Base-by-base conservation (phyloP, 2,888 invertebrate species). In the Eilema griseolum region DNA sequence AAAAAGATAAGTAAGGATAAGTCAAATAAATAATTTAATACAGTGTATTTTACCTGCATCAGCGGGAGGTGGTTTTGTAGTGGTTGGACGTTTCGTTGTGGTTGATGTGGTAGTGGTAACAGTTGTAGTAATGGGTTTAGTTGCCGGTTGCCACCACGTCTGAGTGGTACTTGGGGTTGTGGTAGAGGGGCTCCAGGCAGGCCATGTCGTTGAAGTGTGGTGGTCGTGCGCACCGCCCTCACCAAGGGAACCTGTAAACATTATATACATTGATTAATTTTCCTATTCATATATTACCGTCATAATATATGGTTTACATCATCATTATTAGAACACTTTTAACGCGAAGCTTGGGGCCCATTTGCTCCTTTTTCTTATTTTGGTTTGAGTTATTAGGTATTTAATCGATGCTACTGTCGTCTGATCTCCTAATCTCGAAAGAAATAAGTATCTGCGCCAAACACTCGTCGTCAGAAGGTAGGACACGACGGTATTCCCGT, bases 181-280 rank as follows among this genome's bases (percentile, higher is more conserved):
- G 23, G 80, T 82, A 8, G 82, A 76, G 3, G 81, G 83, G 71
- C 85, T 89, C 93, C 95, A 95, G 83, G 92, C 92, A 0, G 95
- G 93, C 86, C 95, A 93, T 0, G 93, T 92, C 5, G 95, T 95
- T 1, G 94, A 77, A 74, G 92, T 78, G 86, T 93, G 83, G 10
- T 92, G 89, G 23, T 91, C 83, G 81, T 91, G 90, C 69, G 89
- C 89, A 14, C 89, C 88, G 28, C 88, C 84, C 8, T 87, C 86
- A 20, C 88, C 88, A 4, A 88, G 81, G 66, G 91, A 83, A 81
- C 90, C 82, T 93, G 80, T 28, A 61, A 66, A 67, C 52, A 52
- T 37, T 2, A 46, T 52, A 10, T 52, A 20, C 10, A 52, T n/a
- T 46, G 46, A 46, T 7, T 46, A 8, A 46, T 46, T 46, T 7